Base-by-base conservation (phyloP, 2,797 vertebrate species). In the Leuciscus waleckii region DNA sequence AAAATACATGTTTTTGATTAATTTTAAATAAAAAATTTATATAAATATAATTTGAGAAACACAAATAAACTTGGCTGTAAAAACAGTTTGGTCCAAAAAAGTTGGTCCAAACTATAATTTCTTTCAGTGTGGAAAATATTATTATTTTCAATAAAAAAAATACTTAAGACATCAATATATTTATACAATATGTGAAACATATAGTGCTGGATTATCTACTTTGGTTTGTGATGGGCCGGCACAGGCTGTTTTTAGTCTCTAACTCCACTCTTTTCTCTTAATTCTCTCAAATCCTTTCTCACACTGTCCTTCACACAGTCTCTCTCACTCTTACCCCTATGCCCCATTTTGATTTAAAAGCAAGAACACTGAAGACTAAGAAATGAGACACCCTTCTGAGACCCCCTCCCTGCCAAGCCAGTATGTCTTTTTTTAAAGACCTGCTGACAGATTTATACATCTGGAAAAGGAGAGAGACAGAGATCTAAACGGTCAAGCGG, bases 371-470 rank as follows among this genome's bases (percentile, higher is more conserved):
- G 54, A 56, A 37, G 70, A 49, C 69, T 11, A 46, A 35, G 26
- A 73, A 82, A 63, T 74, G 13, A 74, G 56, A 74, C 39, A 74
- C 70, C 56, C 74, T 21, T 63, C 70, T 82, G 14, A 63, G 41
- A 82, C 17, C n/a, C 39, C n/a, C 4, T 58, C 7, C 6, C 17
- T 46, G 16, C 10, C 21, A 65, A 8, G 7, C n/a, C 56, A 11
- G 46, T 39, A 56, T 69, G 46, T 81, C 35, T 74, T 43, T 43
- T 61, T 73, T 74, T 32, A 63, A 73, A 14, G 29, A 26, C 43
- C 43, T 1, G 17, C n/a, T 43, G 71, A 82, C 85, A 82, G 74
- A 86, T 86, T 78, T 61, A 82, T 82, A 74, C 19, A 63, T 37
- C 26, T 63, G 67, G 35, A 61, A 39, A 35, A 54, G 51, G 63